These are phyloP conservation scores for Eleginops maclovinus DNA, from an alignment of 2,113 vertebrate genomes.

Conservation along the genomic window DNA sequence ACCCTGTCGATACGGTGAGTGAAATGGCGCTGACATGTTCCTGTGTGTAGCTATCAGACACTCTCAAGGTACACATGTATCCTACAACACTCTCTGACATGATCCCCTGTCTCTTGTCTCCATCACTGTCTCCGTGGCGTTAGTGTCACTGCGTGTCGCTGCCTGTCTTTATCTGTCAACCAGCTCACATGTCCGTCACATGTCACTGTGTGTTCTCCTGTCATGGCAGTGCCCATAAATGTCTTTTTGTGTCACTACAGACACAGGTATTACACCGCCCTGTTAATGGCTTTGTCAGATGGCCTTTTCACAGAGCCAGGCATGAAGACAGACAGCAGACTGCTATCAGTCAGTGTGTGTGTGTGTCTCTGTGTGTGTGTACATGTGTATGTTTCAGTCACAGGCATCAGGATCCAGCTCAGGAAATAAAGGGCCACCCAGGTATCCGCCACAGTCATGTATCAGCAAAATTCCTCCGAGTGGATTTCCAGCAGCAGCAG, in stretches of 20 bases:
- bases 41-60: constrained; percentile 15
- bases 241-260: constrained; percentile 75
- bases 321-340: constrained; percentile 69
- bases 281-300: constrained; percentile 84
- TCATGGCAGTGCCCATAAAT: constrained; percentile 77
- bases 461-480: constrained; percentile 58
- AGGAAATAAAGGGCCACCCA: constrained; percentile 74
- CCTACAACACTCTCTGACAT: constrained; percentile 33
- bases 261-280: constrained; percentile 79
- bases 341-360: constrained; percentile 58
- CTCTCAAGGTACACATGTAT: constrained; percentile 17
- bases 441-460: constrained; percentile 53
- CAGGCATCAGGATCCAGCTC: constrained; percentile 53
- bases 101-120: constrained; percentile 41
- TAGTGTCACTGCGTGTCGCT: constrained; percentile 54
- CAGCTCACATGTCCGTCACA: constrained; percentile 56
- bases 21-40: constrained; percentile 31
- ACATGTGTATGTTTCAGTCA: constrained; percentile 54
- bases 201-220: constrained; percentile 61
- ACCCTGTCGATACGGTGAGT: constrained; percentile 45
- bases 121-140: constrained; percentile 54
- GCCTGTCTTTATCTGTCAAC: constrained; percentile 58
- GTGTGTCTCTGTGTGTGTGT: constrained; percentile 22
- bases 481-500: constrained; percentile 54
- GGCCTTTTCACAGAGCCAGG: constrained; percentile 77